A percentile compares a stretch with the other conserved stretches of the same genome.
phyloP scores from a whole-genome alignment of 2,797 vertebrate species.

The Aselliscus stoliczkanus region DNA sequence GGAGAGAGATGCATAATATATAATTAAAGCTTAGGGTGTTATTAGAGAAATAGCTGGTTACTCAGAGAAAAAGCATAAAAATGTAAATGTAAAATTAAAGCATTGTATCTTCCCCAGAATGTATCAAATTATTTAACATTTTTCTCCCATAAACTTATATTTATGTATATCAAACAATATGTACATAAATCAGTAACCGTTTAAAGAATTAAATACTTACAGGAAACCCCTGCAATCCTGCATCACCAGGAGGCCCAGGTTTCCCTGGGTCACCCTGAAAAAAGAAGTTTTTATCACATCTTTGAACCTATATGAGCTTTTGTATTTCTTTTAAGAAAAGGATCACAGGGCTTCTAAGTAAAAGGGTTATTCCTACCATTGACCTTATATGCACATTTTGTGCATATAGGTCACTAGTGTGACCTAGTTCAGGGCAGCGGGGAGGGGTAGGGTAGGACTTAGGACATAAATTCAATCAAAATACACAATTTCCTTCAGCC shows the following conservation, averaged over 20 bases:
- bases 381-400: background rate
- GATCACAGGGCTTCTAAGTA: background rate
- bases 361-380: background rate
- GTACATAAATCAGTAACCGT: background rate
- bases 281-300: constrained; percentile 31
- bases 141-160: background rate
- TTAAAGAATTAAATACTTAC: constrained; percentile 85
- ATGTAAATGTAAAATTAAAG: background rate
- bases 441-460: background rate
- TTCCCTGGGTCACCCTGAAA: constrained; percentile 91
- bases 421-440: background rate
- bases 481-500: background rate
- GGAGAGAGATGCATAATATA: background rate
- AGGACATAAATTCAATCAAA: constrained; percentile 20
- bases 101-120: background rate
- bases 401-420: too few relatives aligned
- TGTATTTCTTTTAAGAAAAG: constrained; percentile 2
- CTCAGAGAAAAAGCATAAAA: background rate
- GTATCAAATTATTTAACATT: background rate
- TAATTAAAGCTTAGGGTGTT: background rate
- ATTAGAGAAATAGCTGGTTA: background rate
- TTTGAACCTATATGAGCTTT: background rate
- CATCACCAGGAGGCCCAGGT: constrained; percentile 90
- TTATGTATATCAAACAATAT: background rate
- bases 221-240: constrained; percentile 92